Evolutionary conservation across 2,888 invertebrate genomes (phyloP), one percentile per base, ranked within the genome.

Genomic region (Zaprionus lineosus): DNA sequence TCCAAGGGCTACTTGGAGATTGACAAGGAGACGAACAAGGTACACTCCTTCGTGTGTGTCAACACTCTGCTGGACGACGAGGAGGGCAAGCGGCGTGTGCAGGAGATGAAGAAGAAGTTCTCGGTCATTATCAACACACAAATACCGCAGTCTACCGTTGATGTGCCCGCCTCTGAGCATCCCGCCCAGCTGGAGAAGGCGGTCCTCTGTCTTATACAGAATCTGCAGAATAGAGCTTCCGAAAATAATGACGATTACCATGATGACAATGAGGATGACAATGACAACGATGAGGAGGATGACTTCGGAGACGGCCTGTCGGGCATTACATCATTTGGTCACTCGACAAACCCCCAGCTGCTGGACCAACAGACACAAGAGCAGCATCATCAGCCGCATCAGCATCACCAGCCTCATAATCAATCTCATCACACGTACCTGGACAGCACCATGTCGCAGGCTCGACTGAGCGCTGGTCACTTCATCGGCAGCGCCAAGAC

Each of bases 31-130:
- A 93, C 94, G 3, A 95, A 95, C 73, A 93, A 93, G 52, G 95
- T 96, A 16, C 94, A 94, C 86, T 96, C 96, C 62, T 96, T 97
- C 90, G 94, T 96, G 28, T 97, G 97, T 89, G 93, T 97, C 51
- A 97, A 97, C 88, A 94, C 94, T 57, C 91, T 95, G 48, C 91
- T 94, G 12, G 92, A 93, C 64, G 93, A 94, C 56, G 93, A 94
- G 63, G 95, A 96, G 84, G 96, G 96, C 7, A 91, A 92, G 60
- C 91, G 92, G 56, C 92, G 94, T 83, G 93, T 95, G 67, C 92
- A 92, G 41, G 94, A 96, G 73, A 96, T 96, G 96, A 96, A 95
- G 87, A 91, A 92, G 61, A 93, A 94, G 87, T 96, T 93, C 90
- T 94, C 95, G 5, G 94, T 95, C 1, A 92, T 94, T 56, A 92